phyloP scores from a whole-genome alignment of 2,888 invertebrate species.

The Petrolisthes manimaculis region DNA sequence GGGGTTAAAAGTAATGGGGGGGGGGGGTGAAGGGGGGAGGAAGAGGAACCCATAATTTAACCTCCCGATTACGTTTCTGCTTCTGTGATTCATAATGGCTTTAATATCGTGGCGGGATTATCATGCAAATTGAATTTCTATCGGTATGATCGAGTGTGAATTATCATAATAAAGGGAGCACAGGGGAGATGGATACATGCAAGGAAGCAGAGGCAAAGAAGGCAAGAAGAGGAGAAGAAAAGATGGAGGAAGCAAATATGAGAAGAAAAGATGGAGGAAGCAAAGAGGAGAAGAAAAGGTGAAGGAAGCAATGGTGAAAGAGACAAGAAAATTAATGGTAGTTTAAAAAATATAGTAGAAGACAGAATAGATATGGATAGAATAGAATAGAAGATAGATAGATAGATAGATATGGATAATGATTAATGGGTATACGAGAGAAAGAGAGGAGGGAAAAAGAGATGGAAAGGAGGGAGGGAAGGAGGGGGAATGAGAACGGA shows the following conservation, averaged over 20 bases:
- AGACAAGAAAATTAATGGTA: not conserved
- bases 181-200: constrained; percentile 11
- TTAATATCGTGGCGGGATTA: constrained; percentile 50
- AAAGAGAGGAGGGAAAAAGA: not conserved
- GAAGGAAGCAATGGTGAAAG: not conserved
- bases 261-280: not conserved
- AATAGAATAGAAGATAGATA: not conserved
- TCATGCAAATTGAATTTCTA: constrained; percentile 55
- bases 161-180: constrained; percentile 44
- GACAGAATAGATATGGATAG: too few relatives aligned
- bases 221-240: not conserved
- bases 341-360: not conserved
- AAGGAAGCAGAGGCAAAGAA: too few relatives aligned
- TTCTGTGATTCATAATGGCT: constrained; percentile 41
- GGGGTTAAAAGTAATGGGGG: too few relatives aligned
- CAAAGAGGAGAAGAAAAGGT: not conserved
- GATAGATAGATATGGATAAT: not conserved
- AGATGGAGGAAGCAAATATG: not conserved
- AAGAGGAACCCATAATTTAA: constrained; percentile 23
- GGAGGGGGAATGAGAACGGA: not conserved
- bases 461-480: constrained; percentile 5
- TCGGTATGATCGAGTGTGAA: constrained; percentile 52
- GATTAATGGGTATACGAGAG: not conserved
- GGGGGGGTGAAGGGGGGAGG: not conserved
- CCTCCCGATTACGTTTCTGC: constrained; percentile 40